These are phyloP conservation scores for Megaceryle torquata DNA, from an alignment of 2,113 vertebrate species.

Conservation along the genomic window DNA sequence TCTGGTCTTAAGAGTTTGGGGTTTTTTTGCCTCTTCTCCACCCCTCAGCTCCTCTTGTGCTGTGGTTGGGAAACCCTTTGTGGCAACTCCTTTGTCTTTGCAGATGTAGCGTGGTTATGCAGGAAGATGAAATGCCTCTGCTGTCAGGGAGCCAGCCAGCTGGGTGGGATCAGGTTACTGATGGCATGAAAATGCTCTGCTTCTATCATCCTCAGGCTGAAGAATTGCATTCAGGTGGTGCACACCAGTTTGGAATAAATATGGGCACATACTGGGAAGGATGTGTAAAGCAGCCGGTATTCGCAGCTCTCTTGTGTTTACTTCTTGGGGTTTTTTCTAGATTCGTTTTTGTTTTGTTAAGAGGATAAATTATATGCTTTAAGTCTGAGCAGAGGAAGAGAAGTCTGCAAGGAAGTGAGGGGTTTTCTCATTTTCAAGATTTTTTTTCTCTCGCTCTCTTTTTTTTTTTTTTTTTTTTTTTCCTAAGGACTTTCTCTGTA, in stretches of 20 bases:
- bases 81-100: constrained; percentile 46
- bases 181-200: constrained; percentile 47
- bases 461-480: not conserved
- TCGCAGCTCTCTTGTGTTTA: not conserved
- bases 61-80: constrained; percentile 8
- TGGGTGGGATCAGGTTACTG: constrained; percentile 58
- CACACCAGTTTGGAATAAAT: constrained; percentile 36
- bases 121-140: constrained; percentile 64
- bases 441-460: not conserved
- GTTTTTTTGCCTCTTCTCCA: not conserved
- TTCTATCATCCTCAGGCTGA: constrained; percentile 53
- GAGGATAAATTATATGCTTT: not conserved
- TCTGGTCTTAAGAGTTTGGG: not conserved
- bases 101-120: constrained; percentile 44
- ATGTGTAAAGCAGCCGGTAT: not conserved
- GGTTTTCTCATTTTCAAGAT: not conserved
- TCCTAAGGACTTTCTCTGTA: not conserved
- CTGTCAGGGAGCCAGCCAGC: constrained; percentile 63
- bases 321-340: accelerated
- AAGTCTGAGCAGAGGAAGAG: not conserved
- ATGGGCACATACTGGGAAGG: not conserved
- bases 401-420: not conserved
- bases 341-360: not conserved
- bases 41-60: not conserved
- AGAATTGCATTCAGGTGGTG: constrained; percentile 74